Percentiles rank a stretch among this genome's conserved stretches.
Conservation (phyloP, 2,113 vertebrate species). For the Atractosteus spatula region DNA sequence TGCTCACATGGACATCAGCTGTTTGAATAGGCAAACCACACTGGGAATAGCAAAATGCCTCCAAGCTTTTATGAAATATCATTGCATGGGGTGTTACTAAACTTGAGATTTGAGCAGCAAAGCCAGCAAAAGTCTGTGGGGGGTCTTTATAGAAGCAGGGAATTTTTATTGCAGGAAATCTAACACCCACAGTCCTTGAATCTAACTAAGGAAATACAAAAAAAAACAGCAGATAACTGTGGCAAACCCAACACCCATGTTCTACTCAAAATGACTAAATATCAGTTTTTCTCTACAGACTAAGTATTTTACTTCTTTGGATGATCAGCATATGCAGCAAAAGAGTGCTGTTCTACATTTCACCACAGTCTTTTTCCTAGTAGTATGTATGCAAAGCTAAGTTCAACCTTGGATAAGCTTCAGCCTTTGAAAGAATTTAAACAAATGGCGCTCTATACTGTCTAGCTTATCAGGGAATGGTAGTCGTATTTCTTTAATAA, state of each 20-base stretch:
- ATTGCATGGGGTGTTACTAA: background rate
- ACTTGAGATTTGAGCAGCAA: background rate
- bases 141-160: background rate
- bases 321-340: too few relatives aligned
- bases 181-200: background rate
- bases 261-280: background rate
- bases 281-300: background rate
- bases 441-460: too few relatives aligned
- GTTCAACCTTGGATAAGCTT: too few relatives aligned
- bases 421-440: too few relatives aligned
- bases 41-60: background rate
- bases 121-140: slow-evolving; percentile 4
- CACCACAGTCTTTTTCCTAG: too few relatives aligned
- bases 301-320: background rate
- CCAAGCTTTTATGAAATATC: background rate
- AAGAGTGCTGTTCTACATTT: too few relatives aligned
- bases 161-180: background rate
- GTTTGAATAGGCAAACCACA: slow-evolving; percentile 3
- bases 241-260: too few relatives aligned
- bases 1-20: background rate
- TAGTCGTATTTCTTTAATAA: too few relatives aligned
- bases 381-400: too few relatives aligned
- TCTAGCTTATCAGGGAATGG: too few relatives aligned
- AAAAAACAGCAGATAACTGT: background rate
- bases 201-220: background rate